Base-by-base conservation (phyloP, 2,113 vertebrate genomes). In the Tragelaphus strepsiceros region DNA sequence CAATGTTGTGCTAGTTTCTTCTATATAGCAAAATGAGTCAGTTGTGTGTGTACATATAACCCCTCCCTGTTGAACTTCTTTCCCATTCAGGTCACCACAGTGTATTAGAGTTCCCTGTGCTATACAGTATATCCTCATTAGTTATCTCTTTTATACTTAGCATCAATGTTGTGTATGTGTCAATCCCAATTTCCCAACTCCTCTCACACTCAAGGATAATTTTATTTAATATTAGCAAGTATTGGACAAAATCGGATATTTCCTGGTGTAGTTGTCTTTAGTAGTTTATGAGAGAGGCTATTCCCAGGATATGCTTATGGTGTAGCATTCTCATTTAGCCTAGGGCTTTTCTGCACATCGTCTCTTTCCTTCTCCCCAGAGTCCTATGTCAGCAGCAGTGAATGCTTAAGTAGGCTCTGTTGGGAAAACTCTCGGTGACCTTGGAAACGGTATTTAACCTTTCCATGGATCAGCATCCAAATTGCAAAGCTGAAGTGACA, bases 361-460 rank as follows among this genome's bases (percentile, higher is more conserved):
- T 17, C 56, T 61, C 5, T 21, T 71, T 84, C 46, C 84, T 90
- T 85, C 14, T 94, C 74, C 91, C 88, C 16, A 39, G 94, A 96
- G 92, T 64, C 84, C 15, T 2, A 1, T 95, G 90, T 95, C 96
- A 74, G 53, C 35, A 28, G 94, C 74, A n/a, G 39, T 86, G 91
- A 95, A 82, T 67, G 77, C 88, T 49, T 87, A 81, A 98, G 81
- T 67, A 98, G 83, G 39, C 30, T 91, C 91, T 96, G 87, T 85
- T 87, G 74, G 87, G 67, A 95, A 94, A 96, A 85, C 80, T 94
- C 94, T 83, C 2, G 2, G 54, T 98, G 97, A 88, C 92, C 92
- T 88, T 93, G 96, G 95, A 95, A 95, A 96, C 2, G 51, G 74
- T 61, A 58, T 95, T 95, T 97, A 95, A 97, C 88, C 54, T 96